Evolutionary conservation across 2,113 vertebrate species (phyloP), one percentile per base, ranked within the genome.

Genomic region (Brachyistius frenatus): DNA sequence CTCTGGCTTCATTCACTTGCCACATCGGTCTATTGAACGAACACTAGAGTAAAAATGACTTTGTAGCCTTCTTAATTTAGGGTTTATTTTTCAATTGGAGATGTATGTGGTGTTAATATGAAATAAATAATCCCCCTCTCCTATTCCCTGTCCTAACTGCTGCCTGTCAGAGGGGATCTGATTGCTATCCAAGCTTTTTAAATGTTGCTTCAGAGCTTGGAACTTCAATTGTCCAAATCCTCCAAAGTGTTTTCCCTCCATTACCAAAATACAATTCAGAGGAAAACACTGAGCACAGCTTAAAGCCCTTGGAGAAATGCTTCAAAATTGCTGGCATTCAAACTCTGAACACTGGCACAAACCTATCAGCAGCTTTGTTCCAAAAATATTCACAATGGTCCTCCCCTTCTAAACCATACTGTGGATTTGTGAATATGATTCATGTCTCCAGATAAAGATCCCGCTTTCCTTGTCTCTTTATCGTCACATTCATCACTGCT

Each of bases 151-250:
- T 30, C 41, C 46, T 14, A 3, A 6, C 60, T 32, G 2, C 35
- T 36, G n/a, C 39, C 53, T 16, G 47, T 62, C 56, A 46, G 65
- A 8, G 0, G 66, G 65, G 66, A 35, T 72, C 73, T 66, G 62
- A 72, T 61, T 15, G 4, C 61, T 10, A 32, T 55, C 73, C 67
- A 72, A 72, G 73, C 56, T 9, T 62, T 39, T 71, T 71, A 41
- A 47, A 55, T 3, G 0, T 0, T 9, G 0, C 32, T 65, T 68
- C 65, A 64, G 35, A 68, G 65, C 32, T 36, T 13, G 23, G 16
- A 69, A 70, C 37, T 53, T 37, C 2, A 47, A 47, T 66, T 0
- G 52, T 15, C 36, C 54, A 60, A 81, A 76, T 70, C 66, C 66
- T 70, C 16, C 44, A n/a, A 31, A 75, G 65, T 14, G 7, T 69